Evolutionary conservation across 2,113 vertebrate species (phyloP).

Genomic region (Psammodynastes pulverulentus): DNA sequence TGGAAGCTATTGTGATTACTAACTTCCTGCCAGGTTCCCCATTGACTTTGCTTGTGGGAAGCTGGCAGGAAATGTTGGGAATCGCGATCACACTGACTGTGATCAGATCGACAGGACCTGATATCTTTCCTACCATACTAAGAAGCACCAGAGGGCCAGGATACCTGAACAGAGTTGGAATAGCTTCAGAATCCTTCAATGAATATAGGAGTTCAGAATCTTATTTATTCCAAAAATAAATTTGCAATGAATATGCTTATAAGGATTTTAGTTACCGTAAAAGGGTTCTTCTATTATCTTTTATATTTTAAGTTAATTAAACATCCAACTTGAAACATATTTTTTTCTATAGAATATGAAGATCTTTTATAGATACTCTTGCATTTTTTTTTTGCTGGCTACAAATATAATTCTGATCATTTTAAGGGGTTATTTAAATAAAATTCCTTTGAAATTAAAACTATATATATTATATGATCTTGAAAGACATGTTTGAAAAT

Average conservation of each 20-base stretch:
- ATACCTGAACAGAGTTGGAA: neutral
- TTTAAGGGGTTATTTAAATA: constrained; percentile 32
- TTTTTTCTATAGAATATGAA: neutral
- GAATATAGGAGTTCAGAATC: neutral
- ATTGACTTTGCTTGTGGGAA: neutral
- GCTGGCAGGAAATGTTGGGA: neutral
- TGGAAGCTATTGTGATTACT: too few species aligned
- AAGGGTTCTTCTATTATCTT: neutral
- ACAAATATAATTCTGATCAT: constrained; percentile 1
- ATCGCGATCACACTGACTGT: too few species aligned
- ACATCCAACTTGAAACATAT: constrained; percentile 1
- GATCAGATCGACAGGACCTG: neutral
- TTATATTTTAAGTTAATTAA: neutral
- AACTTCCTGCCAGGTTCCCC: neutral
- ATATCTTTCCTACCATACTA: neutral
- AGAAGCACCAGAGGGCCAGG: neutral
- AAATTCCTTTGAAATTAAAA: constrained; percentile 26
- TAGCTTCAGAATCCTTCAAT: neutral
- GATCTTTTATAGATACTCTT: constrained; percentile 22
- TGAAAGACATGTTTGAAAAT: constrained; percentile 53
- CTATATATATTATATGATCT: constrained; percentile 17
- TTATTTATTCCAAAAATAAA: neutral
- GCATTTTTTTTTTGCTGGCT: constrained; percentile 22
- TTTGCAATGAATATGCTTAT: neutral
- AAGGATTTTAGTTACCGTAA: neutral